Evolutionary conservation across 2,113 vertebrate species (phyloP), one percentile per base, ranked within the genome.

Genomic region (Theristicus caerulescens): DNA sequence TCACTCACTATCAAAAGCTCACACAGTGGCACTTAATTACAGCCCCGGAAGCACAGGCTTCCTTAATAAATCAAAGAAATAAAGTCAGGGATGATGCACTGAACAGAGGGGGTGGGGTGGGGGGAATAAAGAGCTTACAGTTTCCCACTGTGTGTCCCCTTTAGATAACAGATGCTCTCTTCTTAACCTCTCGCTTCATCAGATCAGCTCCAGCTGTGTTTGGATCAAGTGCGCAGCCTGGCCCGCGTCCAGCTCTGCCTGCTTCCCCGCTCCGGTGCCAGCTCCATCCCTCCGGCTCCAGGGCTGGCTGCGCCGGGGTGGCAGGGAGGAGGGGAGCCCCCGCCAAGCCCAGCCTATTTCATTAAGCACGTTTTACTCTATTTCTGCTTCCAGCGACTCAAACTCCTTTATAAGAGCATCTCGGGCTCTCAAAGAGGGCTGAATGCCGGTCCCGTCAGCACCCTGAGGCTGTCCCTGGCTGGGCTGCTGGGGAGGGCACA

Each of bases 191-290:
- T 98, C 96, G 96, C 98, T 98, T 98, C 97, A 98, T 98, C 97
- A 98, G 97, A 98, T 98, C 97, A 95, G 97, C 98, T 97, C 97
- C 96, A 90, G 97, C 98, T 98, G 98, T 98, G 98, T 98, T 98
- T 98, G 93, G 97, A 98, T 98, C 97, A 97, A 98, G 97, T 94
- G 94, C 92, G 38, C 65, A 38, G 88, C 94, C 97, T 97, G 97
- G 97, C 96, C 55, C 10, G 6, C 8, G 16, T 94, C 97, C 93
- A 93, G 94, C 91, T 88, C 91, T 34, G 86, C 90, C 89, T 88
- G 82, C 85, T 67, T 97, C 93, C 96, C 86, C 8, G 77, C 90
- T 97, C 97, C 96, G 70, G 88, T 98, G 98, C 98, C 98, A 98
- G 88, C 95, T 88, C 76, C 89, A 66, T 91, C 94, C 61, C 94